phyloP scores from a whole-genome alignment of 2,113 vertebrate species.

The Boulengeromyrus knoepffleri region DNA sequence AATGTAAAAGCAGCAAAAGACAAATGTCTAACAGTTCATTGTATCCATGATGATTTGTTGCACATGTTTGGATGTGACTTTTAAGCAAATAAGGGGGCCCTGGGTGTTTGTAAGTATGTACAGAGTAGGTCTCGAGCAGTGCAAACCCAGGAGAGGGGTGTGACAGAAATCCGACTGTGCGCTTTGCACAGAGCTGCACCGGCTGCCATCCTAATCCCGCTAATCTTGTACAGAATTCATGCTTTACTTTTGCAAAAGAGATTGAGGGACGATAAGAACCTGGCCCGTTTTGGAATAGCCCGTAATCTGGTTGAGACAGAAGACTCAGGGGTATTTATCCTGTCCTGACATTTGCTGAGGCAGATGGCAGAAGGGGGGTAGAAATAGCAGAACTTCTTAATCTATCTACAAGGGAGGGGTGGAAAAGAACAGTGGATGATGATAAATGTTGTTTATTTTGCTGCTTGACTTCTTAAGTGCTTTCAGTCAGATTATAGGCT shows the following conservation, averaged over 20 bases:
- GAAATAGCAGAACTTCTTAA: constrained; percentile 43
- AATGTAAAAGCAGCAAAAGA: neutral
- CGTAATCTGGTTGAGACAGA: constrained; percentile 66
- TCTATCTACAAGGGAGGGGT: constrained; percentile 30
- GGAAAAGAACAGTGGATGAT: constrained; percentile 68
- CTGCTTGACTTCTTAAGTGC: constrained; percentile 78
- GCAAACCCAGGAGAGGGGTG: constrained; percentile 43
- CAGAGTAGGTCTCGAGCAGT: constrained; percentile 22
- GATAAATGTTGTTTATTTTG: constrained; percentile 83
- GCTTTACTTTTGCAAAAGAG: constrained; percentile 64
- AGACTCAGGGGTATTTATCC: constrained; percentile 62
- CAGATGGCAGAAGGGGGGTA: constrained; percentile 64
- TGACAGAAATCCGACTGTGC: constrained; percentile 44
- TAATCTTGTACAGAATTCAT: constrained; percentile 63
- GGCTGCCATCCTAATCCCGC: constrained; percentile 55
- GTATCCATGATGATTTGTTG: neutral
- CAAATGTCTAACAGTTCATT: neutral
- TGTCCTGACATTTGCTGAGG: constrained; percentile 66
- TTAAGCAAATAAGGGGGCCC: constrained; percentile 19
- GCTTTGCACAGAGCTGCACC: constrained; percentile 48
- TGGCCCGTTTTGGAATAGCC: constrained; percentile 58
- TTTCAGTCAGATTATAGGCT: constrained; percentile 75
- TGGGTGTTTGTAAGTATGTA: constrained; percentile 22
- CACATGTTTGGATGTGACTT: neutral
- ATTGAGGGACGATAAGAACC: constrained; percentile 56